Base-by-base conservation (phyloP, 2,113 vertebrate species). In the Haemorhous mexicanus region DNA sequence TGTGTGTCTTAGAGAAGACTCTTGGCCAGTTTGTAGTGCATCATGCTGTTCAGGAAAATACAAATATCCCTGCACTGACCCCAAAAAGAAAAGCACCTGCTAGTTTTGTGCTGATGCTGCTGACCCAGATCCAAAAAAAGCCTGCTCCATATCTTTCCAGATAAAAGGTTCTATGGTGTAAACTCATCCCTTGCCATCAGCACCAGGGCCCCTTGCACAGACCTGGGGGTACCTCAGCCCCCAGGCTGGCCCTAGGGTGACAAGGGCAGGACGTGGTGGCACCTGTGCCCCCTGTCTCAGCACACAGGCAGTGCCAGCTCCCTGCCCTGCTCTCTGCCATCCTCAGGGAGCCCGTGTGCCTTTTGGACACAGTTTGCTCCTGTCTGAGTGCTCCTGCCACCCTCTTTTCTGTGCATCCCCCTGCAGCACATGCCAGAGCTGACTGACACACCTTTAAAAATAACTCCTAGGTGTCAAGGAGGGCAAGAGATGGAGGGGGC, bases 261-360 rank as follows among this genome's bases (percentile, higher is more conserved):
- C 0, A 1, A 35, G 20, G 8, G 2, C 37, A 59, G 58, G 58
- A 24, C 32, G 5, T 0, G 2, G 43, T 56, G 37, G 21, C 28
- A 9, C 37, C 19, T 4, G 1, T 66, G 53, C 24, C 46, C 39
- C 1, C 0, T 3, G 26, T 33, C 46, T 49, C 66, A 47, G 35
- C 44, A 7, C 2, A 2, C 44, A 19, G 39, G 43, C 83, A 55
- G 79, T 0, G 2, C 67, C 7, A 2, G 32, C 30, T 22, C 16
- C 59, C 26, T 30, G 44, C 22, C 20, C 33, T 7, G 3, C 43
- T 44, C 73, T 24, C 12, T 59, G 59, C 50, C 55, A 4, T 44
- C 35, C 59, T 28, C 13, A 24, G 26, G 12, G 14, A 74, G 21
- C 46, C 43, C 10, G 0, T 4, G 32, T 23, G 17, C 66, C 56